Percentiles rank a stretch among this genome's conserved stretches.
phyloP scores from a whole-genome alignment of 2,888 invertebrate genomes.

The Chouioia cunea region DNA sequence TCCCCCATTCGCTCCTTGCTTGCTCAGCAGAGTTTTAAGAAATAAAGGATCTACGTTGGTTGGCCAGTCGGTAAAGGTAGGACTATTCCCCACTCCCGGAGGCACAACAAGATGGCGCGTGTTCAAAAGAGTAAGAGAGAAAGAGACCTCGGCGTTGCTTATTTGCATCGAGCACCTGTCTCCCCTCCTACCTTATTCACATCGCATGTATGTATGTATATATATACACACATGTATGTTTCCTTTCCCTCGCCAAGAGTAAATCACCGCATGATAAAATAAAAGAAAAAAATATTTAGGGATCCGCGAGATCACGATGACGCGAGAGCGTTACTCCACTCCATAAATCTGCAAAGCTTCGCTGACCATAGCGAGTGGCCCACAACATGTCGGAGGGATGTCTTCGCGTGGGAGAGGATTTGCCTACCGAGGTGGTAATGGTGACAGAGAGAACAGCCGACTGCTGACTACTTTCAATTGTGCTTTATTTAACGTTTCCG shows the following conservation, averaged over 20 bases:
- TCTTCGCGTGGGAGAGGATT: constrained; percentile 42
- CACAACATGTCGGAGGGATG: not conserved
- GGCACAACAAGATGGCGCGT: constrained; percentile 52
- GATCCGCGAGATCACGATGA: constrained; percentile 49
- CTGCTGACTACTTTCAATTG: too few species aligned
- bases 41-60: constrained; percentile 66
- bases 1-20: constrained; percentile 45
- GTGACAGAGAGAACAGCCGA: too few species aligned
- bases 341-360: constrained; percentile 47
- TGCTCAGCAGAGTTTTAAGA: constrained; percentile 46
- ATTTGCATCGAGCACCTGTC: constrained; percentile 56
- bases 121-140: not conserved
- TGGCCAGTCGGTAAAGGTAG: constrained; percentile 66
- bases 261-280: constrained; percentile 37
- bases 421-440: constrained; percentile 17
- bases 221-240: not conserved
- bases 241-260: constrained; percentile 24
- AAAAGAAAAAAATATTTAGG: constrained; percentile 46
- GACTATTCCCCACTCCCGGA: constrained; percentile 60
- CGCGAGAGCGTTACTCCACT: constrained; percentile 41
- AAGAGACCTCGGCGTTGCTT: constrained; percentile 6
- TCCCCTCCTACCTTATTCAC: constrained; percentile 13
- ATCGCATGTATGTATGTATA: not conserved
- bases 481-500: too few species aligned
- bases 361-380: constrained; percentile 32